These are phyloP conservation scores for Potorous gilbertii DNA, from an alignment of 2,797 vertebrate species.

Conservation along the genomic window DNA sequence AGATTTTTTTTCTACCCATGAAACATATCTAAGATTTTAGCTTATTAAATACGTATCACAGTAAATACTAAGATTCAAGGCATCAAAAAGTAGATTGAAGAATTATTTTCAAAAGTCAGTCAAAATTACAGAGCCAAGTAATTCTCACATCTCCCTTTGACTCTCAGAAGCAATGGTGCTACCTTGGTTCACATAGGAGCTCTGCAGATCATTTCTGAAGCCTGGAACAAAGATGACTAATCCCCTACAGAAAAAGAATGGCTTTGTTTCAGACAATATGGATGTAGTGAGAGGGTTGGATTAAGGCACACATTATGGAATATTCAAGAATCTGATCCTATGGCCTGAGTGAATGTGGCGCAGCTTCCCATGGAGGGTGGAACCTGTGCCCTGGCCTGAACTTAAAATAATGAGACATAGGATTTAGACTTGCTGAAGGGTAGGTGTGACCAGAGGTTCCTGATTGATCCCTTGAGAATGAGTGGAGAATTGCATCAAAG, in stretches of 20 bases:
- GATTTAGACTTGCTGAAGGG: background rate
- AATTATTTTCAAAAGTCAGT: conserved; percentile 28
- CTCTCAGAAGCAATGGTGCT: background rate
- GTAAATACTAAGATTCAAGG: conserved; percentile 26
- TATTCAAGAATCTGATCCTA: background rate
- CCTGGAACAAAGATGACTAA: background rate
- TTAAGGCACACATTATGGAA: background rate
- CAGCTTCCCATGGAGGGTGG: background rate
- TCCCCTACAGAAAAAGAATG: background rate
- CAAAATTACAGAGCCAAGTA: conserved; percentile 1
- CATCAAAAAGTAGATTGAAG: conserved; percentile 17
- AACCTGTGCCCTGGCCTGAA: background rate
- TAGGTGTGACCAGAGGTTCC: background rate
- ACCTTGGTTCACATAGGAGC: background rate
- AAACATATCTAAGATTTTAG: background rate
- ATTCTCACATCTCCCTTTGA: background rate
- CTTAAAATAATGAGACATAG: background rate
- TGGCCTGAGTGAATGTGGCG: background rate
- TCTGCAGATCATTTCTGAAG: conserved; percentile 38
- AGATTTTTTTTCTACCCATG: conserved; percentile 2
- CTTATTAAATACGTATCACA: conserved; percentile 33
- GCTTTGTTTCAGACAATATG: background rate
- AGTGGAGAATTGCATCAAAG: background rate
- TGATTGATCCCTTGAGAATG: background rate
- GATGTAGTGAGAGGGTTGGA: background rate